phyloP scores from a whole-genome alignment of 2,888 invertebrate genomes.

The Apotomis capreana region DNA sequence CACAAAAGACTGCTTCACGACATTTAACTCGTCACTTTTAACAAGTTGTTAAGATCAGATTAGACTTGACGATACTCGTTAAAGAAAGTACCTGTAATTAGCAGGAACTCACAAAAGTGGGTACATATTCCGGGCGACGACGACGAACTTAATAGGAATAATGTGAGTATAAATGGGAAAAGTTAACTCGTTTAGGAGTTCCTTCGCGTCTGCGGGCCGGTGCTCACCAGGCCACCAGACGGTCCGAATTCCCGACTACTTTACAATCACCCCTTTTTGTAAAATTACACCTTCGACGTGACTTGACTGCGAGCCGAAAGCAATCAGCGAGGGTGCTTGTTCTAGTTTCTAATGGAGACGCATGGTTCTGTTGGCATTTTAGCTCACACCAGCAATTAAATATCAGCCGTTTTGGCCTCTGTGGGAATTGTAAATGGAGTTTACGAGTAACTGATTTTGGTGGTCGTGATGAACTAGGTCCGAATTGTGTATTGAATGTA shows the following conservation, averaged over 20 bases:
- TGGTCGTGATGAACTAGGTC: no score
- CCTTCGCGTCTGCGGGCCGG: slow-evolving; percentile 57
- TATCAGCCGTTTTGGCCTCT: background rate
- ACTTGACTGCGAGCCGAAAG: slow-evolving; percentile 57
- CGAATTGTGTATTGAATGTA: no score
- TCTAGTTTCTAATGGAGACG: slow-evolving; percentile 49
- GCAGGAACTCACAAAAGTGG: slow-evolving; percentile 64
- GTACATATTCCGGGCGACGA: slow-evolving; percentile 63
- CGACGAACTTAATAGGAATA: slow-evolving; percentile 76
- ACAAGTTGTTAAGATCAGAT: slow-evolving; percentile 61
- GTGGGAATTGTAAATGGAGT: background rate
- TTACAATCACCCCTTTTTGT: slow-evolving; percentile 74
- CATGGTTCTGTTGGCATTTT: slow-evolving; percentile 11
- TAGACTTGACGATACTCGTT: slow-evolving; percentile 65
- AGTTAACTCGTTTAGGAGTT: slow-evolving; percentile 75
- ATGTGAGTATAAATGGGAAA: slow-evolving; percentile 78
- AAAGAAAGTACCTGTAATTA: slow-evolving; percentile 74
- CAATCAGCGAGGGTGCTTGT: slow-evolving; percentile 50
- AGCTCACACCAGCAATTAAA: slow-evolving; percentile 8
- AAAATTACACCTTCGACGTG: slow-evolving; percentile 73
- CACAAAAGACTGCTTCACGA: slow-evolving; percentile 26
- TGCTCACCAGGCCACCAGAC: slow-evolving; percentile 57
- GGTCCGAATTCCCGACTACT: slow-evolving; percentile 61
- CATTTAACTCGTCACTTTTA: slow-evolving; percentile 48
- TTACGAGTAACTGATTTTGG: no score